Evolutionary conservation across 2,888 invertebrate species (phyloP), one percentile per base, ranked within the genome.

Genomic region (Aproaerema taeniolella): DNA sequence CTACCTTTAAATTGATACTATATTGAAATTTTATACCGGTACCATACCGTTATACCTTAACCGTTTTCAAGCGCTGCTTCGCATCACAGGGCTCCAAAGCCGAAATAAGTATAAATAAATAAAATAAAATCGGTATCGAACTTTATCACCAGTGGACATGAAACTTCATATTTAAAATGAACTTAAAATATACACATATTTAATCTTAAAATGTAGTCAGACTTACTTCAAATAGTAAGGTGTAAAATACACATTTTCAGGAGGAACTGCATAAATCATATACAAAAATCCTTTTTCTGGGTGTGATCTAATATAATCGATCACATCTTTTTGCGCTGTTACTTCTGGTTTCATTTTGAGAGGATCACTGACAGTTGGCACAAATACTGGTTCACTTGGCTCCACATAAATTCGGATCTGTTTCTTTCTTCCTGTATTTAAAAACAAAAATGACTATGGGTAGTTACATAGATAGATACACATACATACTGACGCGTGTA

Each of bases 171-270:
- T n/a, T n/a, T n/a, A n/a, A n/a, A n/a, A n/a, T n/a, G n/a, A n/a
- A n/a, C n/a, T n/a, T 20, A 20, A 20, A 20, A 20, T 20, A 20
- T 6, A 6, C 5, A 6, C 36, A 24, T 29, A 14, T 28, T 35
- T 30, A 2, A 11, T 16, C 28, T 26, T 12, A 26, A 24, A 2
- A 20, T 20, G 20, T 8, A 20, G 8, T 20, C 8, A 20, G 14
- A 67, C 83, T 82, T 73, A 93, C 92, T 88, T 91, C 24, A 94
- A 80, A 43, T 92, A 92, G 59, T 94, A 94, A 0, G 93, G 93
- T 2, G 92, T 91, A 49, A 92, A 94, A 56, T 89, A 89, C 50
- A 92, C 91, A 46, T 93, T 93, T 2, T 90, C 89, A 41, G 89
- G 89, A n/a, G 91, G 89, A 1, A 92, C 91, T 28, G 92, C 91